Percentiles rank a stretch among this genome's conserved stretches.
phyloP scores from a whole-genome alignment of 2,888 invertebrate genomes.

The Dorcus hopei region DNA sequence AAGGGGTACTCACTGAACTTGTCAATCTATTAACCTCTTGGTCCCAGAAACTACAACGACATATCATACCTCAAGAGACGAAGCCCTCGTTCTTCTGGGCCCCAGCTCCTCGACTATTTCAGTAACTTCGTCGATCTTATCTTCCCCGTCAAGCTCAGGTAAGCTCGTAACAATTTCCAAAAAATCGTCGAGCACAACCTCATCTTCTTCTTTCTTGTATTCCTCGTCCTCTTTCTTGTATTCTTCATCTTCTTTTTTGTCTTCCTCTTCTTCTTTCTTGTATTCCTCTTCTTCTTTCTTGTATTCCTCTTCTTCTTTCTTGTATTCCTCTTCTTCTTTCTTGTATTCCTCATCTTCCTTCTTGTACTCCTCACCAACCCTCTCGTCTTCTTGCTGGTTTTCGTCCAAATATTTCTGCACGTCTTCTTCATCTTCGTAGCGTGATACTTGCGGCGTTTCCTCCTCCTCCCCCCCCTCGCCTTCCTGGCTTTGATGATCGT shows the following conservation, averaged over 20 bases:
- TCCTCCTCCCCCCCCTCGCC: conserved; percentile 18
- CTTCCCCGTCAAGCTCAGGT: background rate
- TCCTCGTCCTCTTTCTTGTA: conserved; percentile 27
- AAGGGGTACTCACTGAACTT: no score
- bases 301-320: conserved; percentile 11
- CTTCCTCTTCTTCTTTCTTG: conserved; percentile 8
- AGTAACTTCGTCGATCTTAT: background rate
- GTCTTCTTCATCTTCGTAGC: conserved; percentile 7
- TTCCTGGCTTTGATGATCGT: conserved; percentile 8
- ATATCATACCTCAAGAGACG: no score
- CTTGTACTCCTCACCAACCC: conserved; percentile 15
- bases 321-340: conserved; percentile 25
- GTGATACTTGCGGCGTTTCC: conserved; percentile 1
- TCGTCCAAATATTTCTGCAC: conserved; percentile 8
- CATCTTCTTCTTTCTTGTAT: background rate
- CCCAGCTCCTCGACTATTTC: no score
- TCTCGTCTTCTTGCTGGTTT: conserved; percentile 12
- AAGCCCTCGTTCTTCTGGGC: no score
- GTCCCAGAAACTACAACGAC: no score
- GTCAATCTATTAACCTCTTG: no score
- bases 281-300: conserved; percentile 13
- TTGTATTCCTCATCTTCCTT: no score
- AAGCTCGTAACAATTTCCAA: background rate
- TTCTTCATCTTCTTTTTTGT: conserved; percentile 9
- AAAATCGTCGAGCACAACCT: conserved; percentile 19